Evolutionary conservation across 2,113 vertebrate species (phyloP).

Genomic region (Spheniscus mendiculus): DNA sequence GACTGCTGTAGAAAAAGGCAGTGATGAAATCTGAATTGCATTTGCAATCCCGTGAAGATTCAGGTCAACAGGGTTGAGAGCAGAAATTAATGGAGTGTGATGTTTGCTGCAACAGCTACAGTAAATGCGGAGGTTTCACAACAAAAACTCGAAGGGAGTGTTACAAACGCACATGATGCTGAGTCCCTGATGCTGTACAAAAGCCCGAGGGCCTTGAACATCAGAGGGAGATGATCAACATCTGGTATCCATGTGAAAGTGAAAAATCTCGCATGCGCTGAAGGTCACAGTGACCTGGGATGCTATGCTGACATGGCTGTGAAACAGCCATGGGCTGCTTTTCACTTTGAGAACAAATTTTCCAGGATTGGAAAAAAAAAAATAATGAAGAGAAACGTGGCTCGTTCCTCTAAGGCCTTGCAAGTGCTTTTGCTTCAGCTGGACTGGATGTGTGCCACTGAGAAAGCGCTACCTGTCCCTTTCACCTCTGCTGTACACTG

Average conservation of each 20-base stretch:
- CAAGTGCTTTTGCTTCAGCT: not conserved
- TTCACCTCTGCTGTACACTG: not conserved
- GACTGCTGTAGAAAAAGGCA: not conserved
- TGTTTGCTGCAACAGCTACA: not conserved
- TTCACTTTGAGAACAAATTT: not conserved
- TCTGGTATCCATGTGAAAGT: slow-evolving; percentile 5
- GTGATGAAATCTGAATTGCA: not conserved
- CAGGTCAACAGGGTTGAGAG: not conserved
- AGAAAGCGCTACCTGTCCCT: not conserved
- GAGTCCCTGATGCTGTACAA: not conserved
- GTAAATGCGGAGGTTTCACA: not conserved
- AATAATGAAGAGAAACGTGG: not conserved
- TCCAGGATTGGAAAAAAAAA: not conserved
- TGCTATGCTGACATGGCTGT: not conserved
- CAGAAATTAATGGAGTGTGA: not conserved
- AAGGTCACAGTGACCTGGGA: slow-evolving; percentile 38
- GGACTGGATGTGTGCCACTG: not conserved
- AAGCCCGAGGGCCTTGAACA: not conserved
- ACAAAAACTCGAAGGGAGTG: not conserved
- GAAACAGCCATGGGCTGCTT: not conserved
- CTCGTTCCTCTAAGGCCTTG: not conserved
- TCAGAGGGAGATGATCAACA: not conserved
- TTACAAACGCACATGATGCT: accelerated
- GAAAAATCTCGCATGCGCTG: not conserved
- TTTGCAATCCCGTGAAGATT: not conserved